Percentiles rank a stretch among this genome's conserved stretches.
phyloP scores from a whole-genome alignment of 2,888 invertebrate species.

The Mellilla xanthometata region DNA sequence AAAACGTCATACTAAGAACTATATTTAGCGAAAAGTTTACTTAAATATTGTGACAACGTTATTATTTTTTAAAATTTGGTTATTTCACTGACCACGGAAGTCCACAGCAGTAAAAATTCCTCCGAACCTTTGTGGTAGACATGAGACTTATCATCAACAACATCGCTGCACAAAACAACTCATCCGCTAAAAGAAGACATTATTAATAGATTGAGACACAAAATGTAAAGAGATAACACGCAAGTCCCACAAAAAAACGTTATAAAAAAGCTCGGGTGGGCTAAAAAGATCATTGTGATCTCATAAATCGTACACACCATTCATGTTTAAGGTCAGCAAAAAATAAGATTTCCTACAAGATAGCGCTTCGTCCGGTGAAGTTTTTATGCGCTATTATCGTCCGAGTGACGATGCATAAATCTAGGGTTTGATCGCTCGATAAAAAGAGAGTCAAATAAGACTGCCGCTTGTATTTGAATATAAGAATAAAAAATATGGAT shows the following conservation, averaged over 20 bases:
- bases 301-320: constrained; percentile 79
- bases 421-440: constrained; percentile 36
- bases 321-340: constrained; percentile 72
- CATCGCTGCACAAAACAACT: constrained; percentile 60
- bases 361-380: constrained; percentile 71
- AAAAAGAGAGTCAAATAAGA: constrained; percentile 30
- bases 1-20: no score
- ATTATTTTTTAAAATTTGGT: no score
- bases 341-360: constrained; percentile 76
- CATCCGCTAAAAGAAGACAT: constrained; percentile 71
- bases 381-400: constrained; percentile 53
- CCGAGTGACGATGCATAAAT: constrained; percentile 45
- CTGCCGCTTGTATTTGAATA: constrained; percentile 9
- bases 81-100: no score
- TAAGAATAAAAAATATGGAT: constrained; percentile 22
- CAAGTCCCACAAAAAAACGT: constrained; percentile 46
- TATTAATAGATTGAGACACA: constrained; percentile 81
- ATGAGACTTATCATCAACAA: constrained; percentile 25
- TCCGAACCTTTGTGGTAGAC: no score
- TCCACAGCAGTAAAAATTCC: no score
- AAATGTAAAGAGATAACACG: constrained; percentile 70
- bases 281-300: constrained; percentile 77
- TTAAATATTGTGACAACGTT: no score
- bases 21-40: no score
- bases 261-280: constrained; percentile 56